Evolutionary conservation across 2,797 vertebrate genomes (phyloP).

Genomic region (Coranthus polyacanthus): DNA sequence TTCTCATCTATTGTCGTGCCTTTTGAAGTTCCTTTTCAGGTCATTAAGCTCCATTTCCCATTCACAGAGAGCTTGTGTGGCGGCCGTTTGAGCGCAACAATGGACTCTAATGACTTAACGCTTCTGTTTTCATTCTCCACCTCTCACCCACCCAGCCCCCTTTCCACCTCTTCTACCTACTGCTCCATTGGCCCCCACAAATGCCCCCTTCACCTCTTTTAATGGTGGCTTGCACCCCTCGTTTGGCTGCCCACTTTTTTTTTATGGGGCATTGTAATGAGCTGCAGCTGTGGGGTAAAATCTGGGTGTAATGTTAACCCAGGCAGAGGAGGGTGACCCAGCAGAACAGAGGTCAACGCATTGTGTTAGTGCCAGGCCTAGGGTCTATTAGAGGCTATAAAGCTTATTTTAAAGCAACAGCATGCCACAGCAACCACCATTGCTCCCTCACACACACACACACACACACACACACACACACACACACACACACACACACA

Average conservation of each 20-base stretch:
- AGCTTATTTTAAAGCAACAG: slow-evolving; percentile 84
- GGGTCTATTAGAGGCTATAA: slow-evolving; percentile 88
- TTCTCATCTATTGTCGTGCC: slow-evolving; percentile 80
- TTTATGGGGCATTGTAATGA: slow-evolving; percentile 91
- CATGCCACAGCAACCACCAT: slow-evolving; percentile 44
- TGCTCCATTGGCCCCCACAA: slow-evolving; percentile 72
- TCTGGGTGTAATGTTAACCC: slow-evolving; percentile 88
- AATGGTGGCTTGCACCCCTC: slow-evolving; percentile 78
- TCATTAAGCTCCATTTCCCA: slow-evolving; percentile 88
- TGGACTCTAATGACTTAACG: slow-evolving; percentile 88
- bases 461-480: too few relatives aligned
- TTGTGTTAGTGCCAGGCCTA: slow-evolving; percentile 85
- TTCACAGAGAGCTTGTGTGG: slow-evolving; percentile 85
- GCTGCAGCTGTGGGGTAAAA: slow-evolving; percentile 94
- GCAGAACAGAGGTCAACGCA: slow-evolving; percentile 90
- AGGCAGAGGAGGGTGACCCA: slow-evolving; percentile 86
- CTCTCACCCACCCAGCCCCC: slow-evolving; percentile 73
- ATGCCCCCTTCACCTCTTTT: slow-evolving; percentile 79
- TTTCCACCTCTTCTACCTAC: slow-evolving; percentile 74
- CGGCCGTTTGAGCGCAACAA: slow-evolving; percentile 85
- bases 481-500: too few relatives aligned
- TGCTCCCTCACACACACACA: slow-evolving; percentile 44
- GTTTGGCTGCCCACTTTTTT: slow-evolving; percentile 82
- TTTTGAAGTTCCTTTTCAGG: slow-evolving; percentile 87
- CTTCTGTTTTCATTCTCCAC: slow-evolving; percentile 87